Evolutionary conservation across 2,797 vertebrate genomes (phyloP).

Genomic region (Eidolon dupreanum): DNA sequence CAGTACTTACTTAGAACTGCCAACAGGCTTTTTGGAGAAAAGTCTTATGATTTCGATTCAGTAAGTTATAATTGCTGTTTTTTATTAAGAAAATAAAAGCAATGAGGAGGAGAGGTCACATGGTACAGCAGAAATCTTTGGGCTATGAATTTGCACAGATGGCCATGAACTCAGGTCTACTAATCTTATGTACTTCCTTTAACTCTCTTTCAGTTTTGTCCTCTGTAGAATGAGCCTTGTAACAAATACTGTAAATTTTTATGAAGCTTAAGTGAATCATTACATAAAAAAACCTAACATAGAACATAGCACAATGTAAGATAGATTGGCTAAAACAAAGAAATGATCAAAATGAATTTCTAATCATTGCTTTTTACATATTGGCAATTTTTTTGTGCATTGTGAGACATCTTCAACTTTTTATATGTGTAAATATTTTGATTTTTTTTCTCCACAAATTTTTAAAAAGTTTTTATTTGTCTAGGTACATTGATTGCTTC

Average conservation of each 20-base stretch:
- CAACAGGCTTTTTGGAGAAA: constrained; percentile 93
- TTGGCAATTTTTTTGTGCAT: neutral
- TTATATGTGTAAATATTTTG: neutral
- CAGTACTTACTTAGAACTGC: constrained; percentile 90
- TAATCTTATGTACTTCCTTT: neutral
- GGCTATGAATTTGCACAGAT: too few relatives aligned
- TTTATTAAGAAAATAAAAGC: neutral
- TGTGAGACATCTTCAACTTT: neutral
- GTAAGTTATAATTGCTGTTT: constrained; percentile 82
- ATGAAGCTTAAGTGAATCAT: neutral
- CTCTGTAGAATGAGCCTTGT: neutral
- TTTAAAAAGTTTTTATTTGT: neutral
- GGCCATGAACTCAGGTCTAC: neutral
- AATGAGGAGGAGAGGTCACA: rapidly evolving
- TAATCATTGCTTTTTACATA: neutral
- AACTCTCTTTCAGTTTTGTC: too few relatives aligned
- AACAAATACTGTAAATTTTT: neutral
- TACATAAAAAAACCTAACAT: neutral
- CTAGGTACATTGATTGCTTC: neutral
- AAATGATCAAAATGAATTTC: neutral
- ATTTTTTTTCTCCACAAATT: neutral
- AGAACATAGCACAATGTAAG: neutral
- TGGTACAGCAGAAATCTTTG: too few relatives aligned
- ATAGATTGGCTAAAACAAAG: neutral
- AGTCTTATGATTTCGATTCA: constrained; percentile 88